Evolutionary conservation across 2,888 invertebrate genomes (phyloP), one percentile per base, ranked within the genome.

Genomic region (Germaria angustata): DNA sequence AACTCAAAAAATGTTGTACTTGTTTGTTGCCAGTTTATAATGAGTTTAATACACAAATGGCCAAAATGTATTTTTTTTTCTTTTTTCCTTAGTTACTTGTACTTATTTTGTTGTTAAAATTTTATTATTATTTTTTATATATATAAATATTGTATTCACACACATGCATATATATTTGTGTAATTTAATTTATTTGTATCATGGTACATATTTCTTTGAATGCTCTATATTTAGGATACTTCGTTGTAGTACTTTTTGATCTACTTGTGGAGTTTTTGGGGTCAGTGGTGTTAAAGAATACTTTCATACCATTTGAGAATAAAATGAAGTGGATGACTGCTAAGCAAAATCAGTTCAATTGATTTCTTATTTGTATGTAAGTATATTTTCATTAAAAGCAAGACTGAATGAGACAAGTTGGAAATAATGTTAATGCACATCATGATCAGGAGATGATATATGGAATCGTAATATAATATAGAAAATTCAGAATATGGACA

Each of bases 11-110:
- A 82, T 82, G 78, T 55, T 66, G 65, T 71, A 79, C 82, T 82
- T 82, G 82, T 79, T 82, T 82, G 82, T 76, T 82, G 79, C 79
- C 79, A 82, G 79, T 79, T 82, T 79, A 75, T 82, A 79, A 79
- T 82, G 78, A 82, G 82, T 79, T 82, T 71, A 79, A 82, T 82
- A 75, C 75, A 82, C 75, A 82, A 79, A 69, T 79, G 79, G 71
- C 71, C 69, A 78, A 69, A 78, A 79, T 76, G 82, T 55, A 71
- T 76, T 82, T 75, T 75, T 75, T 57, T 59, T 22, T 28, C 6
- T 28, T 28, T 28, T 28, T 28, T 28, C 6, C 6, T 28, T 28
- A 3, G 28, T 28, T 28, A 3, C 53, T 15, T 55, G 2, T 55
- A 20, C 36, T n/a, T 66, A 13, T 53, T 59, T 24, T 57, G 32